A percentile compares a stretch with the other conserved stretches of the same genome.
Conservation (phyloP, 2,888 invertebrate species). For the Drosophila mimetica region DNA sequence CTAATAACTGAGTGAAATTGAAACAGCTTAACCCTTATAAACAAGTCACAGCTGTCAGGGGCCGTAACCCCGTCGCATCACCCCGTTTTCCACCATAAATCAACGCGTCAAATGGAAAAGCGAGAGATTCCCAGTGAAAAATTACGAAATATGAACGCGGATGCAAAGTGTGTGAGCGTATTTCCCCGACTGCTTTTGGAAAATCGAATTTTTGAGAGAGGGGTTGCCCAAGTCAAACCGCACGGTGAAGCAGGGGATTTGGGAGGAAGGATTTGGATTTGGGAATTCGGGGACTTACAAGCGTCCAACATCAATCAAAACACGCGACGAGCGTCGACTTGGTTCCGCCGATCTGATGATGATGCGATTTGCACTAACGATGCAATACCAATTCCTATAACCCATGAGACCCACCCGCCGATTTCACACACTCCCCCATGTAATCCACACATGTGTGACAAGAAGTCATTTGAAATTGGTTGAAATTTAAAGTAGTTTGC, state of each 20-base stretch:
- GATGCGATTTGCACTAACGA: slow-evolving; percentile 79
- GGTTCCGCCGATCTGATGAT: slow-evolving; percentile 47
- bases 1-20: slow-evolving; percentile 75
- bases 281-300: slow-evolving; percentile 69
- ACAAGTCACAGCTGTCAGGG: slow-evolving; percentile 61
- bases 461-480: slow-evolving; percentile 78
- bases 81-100: slow-evolving; percentile 59
- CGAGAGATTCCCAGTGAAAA: slow-evolving; percentile 57
- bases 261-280: slow-evolving; percentile 52
- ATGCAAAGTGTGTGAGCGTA: slow-evolving; percentile 54
- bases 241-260: slow-evolving; percentile 51
- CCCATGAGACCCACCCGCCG: slow-evolving; percentile 4
- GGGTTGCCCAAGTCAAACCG: slow-evolving; percentile 76
- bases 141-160: slow-evolving; percentile 70
- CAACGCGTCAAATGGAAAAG: slow-evolving; percentile 52
- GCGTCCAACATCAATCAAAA: slow-evolving; percentile 82
- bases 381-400: slow-evolving; percentile 52
- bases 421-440: slow-evolving; percentile 2
- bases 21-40: slow-evolving; percentile 78
- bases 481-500: slow-evolving; percentile 79
- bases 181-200: neutral
- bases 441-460: slow-evolving; percentile 61
- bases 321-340: slow-evolving; percentile 34
- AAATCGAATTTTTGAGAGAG: slow-evolving; percentile 26
- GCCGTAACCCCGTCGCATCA: slow-evolving; percentile 36